phyloP scores from a whole-genome alignment of 2,113 vertebrate genomes.

The Sorex fumeus region DNA sequence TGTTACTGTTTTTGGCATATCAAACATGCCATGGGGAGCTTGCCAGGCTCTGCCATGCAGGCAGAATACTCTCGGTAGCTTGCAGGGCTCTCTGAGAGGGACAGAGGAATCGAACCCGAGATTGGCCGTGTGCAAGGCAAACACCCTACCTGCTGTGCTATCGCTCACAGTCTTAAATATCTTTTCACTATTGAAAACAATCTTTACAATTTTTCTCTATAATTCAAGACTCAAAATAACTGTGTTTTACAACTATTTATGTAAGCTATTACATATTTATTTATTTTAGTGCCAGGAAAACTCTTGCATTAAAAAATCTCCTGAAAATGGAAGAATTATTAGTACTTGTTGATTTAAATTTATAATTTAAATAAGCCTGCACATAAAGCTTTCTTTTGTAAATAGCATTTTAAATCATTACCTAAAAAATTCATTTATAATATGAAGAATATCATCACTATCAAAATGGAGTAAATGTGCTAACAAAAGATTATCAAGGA shows the following conservation, averaged over 20 bases:
- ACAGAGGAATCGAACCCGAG: no score
- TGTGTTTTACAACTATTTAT: constrained; percentile 38
- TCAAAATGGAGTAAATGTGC: background rate
- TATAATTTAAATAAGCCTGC: constrained; percentile 33
- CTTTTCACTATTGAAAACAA: constrained; percentile 34
- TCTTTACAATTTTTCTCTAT: constrained; percentile 59
- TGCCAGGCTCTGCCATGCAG: no score
- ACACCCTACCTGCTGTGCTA: no score
- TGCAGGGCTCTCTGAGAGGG: no score
- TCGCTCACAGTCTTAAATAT: no score
- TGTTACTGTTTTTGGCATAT: no score
- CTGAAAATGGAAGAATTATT: constrained; percentile 40
- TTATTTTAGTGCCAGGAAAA: constrained; percentile 51
- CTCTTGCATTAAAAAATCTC: constrained; percentile 38
- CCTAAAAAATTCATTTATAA: constrained; percentile 42
- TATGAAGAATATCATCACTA: constrained; percentile 11
- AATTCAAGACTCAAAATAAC: constrained; percentile 51
- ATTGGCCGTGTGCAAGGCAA: no score
- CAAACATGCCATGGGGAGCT: no score
- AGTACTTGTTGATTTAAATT: background rate
- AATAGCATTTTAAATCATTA: constrained; percentile 22
- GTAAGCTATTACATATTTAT: background rate
- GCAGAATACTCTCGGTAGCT: no score
- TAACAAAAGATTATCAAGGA: constrained; percentile 34
- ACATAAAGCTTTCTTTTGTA: background rate